Conservation (phyloP, 2,113 vertebrate species). For the Cisticola juncidis region DNA sequence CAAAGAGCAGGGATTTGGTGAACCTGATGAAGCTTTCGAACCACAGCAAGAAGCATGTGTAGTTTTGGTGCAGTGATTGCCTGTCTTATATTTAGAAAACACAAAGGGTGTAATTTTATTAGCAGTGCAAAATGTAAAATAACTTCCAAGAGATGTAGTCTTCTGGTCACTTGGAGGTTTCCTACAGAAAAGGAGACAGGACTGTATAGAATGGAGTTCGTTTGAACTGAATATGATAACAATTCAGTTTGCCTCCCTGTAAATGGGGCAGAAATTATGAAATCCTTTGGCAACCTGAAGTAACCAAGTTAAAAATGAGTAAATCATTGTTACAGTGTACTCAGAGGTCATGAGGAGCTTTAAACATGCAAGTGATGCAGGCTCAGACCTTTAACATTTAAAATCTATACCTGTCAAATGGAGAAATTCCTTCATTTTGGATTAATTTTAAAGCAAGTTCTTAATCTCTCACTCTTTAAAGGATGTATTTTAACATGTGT, state of each 20-base stretch:
- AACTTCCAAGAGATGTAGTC: background rate
- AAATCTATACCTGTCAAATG: background rate
- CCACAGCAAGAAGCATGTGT: background rate
- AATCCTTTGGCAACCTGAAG: background rate
- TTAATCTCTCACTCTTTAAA: background rate
- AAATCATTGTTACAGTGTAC: background rate
- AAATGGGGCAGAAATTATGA: background rate
- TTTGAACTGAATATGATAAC: background rate
- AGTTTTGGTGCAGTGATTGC: background rate
- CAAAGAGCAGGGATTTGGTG: background rate
- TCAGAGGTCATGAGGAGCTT: background rate
- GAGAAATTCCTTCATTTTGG: background rate
- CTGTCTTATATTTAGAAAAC: background rate
- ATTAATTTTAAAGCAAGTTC: background rate
- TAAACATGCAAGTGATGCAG: background rate
- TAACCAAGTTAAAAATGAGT: background rate
- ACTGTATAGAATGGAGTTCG: background rate
- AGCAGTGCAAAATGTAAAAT: background rate
- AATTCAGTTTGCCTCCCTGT: background rate
- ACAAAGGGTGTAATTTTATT: background rate
- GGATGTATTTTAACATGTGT: background rate
- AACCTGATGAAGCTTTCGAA: background rate
- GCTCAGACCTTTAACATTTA: background rate
- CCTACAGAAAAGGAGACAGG: background rate
- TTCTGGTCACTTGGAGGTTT: background rate